These are phyloP conservation scores for Plotosus lineatus DNA, from an alignment of 2,113 vertebrate species.

Conservation along the genomic window DNA sequence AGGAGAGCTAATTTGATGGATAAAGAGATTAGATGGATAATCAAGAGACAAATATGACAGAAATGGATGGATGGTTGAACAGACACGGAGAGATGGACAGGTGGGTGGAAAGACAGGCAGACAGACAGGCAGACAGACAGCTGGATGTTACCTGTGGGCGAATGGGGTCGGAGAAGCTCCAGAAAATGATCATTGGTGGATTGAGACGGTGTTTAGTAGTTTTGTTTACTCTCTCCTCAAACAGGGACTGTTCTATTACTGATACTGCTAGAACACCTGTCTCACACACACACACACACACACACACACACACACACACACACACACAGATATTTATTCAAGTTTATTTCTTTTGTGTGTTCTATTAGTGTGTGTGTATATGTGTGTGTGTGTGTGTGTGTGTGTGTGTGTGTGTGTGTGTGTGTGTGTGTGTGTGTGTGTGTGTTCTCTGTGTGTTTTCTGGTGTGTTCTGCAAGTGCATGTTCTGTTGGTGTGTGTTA, in stretches of 20 bases:
- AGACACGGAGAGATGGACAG: background rate
- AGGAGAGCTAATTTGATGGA: too few species aligned
- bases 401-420: background rate
- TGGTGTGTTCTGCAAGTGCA: slow-evolving; percentile 3
- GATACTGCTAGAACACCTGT: slow-evolving; percentile 86
- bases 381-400: slow-evolving; percentile 9
- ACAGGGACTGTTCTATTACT: slow-evolving; percentile 62
- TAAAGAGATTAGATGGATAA: too few species aligned
- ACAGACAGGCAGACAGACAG: background rate
- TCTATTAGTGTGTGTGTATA: background rate
- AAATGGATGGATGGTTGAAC: background rate
- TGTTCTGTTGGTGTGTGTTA: slow-evolving; percentile 67
- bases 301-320: slow-evolving; percentile 12
- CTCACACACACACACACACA: slow-evolving; percentile 41
- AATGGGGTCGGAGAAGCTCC: slow-evolving; percentile 80
- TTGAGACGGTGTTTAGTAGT: slow-evolving; percentile 66
- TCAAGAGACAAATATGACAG: background rate
- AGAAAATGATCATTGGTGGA: slow-evolving; percentile 82
- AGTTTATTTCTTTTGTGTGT: background rate
- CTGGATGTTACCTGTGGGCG: slow-evolving; percentile 80
- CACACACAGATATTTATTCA: background rate
- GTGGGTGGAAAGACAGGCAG: background rate
- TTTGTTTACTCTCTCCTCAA: slow-evolving; percentile 67
- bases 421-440: slow-evolving; percentile 6
- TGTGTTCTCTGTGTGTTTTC: slow-evolving; percentile 4